Evolutionary conservation across 1,140 invertebrate genomes (phyloP).

Genomic region (Delia radicum): DNA sequence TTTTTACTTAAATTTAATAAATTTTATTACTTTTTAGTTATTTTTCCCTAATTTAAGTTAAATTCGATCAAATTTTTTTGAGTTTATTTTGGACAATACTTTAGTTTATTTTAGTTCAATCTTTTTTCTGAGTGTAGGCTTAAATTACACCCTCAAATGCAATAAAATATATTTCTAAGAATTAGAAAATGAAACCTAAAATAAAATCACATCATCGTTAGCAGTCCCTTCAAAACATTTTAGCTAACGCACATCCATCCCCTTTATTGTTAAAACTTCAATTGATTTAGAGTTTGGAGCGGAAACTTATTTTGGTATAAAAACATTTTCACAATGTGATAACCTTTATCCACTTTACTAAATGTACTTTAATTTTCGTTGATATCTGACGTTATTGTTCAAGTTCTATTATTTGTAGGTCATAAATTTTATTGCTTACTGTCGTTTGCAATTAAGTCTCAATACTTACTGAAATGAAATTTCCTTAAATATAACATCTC

Average conservation of each 20-base stretch:
- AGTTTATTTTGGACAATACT: no score
- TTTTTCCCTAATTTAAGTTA: no score
- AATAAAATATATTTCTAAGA: neutral
- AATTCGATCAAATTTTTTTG: no score
- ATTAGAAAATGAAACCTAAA: neutral
- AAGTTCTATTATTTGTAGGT: slow-evolving; percentile 54
- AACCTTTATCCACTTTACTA: neutral
- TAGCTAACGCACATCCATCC: neutral
- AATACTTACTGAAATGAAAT: slow-evolving; percentile 38
- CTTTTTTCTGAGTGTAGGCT: neutral
- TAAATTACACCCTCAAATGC: neutral
- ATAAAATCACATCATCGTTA: neutral
- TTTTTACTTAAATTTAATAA: no score
- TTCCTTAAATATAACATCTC: no score
- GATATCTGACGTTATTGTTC: slow-evolving; percentile 21
- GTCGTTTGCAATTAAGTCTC: slow-evolving; percentile 55
- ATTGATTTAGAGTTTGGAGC: neutral
- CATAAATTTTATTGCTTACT: slow-evolving; percentile 56
- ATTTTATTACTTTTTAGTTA: no score
- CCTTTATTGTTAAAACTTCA: neutral
- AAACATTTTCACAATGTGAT: neutral
- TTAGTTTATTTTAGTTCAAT: no score
- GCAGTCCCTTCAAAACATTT: neutral
- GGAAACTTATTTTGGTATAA: slow-evolving; percentile 1
- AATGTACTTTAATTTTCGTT: neutral